Evolutionary conservation across 2,797 vertebrate species (phyloP).

Genomic region (Martes flavigula): DNA sequence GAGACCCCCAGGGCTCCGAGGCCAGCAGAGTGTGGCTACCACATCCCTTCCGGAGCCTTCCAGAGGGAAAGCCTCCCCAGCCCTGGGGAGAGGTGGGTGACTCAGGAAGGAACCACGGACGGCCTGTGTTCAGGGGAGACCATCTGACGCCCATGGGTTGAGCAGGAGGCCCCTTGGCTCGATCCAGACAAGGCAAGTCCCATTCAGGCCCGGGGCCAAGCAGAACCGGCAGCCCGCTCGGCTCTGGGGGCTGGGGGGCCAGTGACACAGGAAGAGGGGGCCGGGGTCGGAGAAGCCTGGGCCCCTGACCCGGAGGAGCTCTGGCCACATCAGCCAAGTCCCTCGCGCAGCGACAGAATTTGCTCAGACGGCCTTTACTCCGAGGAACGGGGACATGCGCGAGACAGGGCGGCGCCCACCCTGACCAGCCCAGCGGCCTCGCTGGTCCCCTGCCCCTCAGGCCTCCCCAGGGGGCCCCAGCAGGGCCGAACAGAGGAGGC

Average conservation of each 20-base stretch:
- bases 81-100: background rate
- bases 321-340: background rate
- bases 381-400: rapidly evolving
- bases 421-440: background rate
- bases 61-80: background rate
- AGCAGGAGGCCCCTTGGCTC: background rate
- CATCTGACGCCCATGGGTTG: background rate
- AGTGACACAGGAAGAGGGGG: background rate
- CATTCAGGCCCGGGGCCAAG: background rate
- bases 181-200: background rate
- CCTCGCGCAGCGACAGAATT: background rate
- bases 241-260: no score
- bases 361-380: background rate
- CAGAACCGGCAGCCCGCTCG: no score
- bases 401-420: no score
- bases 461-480: no score
- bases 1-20: background rate
- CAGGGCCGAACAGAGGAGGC: background rate
- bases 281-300: background rate
- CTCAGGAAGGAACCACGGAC: background rate
- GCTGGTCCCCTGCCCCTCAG: background rate
- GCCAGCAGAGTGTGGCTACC: background rate
- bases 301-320: background rate
- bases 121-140: background rate
- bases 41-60: background rate